These are phyloP conservation scores for Nephrotoma appendiculata DNA, from an alignment of 2,888 invertebrate genomes.

Conservation along the genomic window DNA sequence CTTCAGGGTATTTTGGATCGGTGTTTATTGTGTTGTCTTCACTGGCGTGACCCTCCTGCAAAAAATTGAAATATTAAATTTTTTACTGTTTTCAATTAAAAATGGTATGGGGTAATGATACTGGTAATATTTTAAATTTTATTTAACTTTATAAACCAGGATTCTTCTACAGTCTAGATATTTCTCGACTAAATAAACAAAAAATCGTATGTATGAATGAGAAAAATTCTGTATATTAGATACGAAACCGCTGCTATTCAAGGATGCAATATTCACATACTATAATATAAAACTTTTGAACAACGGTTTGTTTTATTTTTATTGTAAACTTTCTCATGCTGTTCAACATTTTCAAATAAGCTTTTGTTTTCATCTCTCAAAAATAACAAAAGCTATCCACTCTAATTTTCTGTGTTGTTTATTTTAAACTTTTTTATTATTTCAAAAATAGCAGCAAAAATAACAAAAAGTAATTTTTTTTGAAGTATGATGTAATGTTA, in stretches of 20 bases:
- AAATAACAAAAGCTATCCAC: not conserved
- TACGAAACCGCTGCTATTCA: not conserved
- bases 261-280: not conserved
- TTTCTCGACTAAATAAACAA: too few relatives aligned
- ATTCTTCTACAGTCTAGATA: too few relatives aligned
- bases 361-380: not conserved
- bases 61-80: not conserved
- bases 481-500: not conserved
- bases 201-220: too few relatives aligned
- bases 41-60: constrained; percentile 14
- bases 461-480: not conserved
- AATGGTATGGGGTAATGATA: too few relatives aligned
- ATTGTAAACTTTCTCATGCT: not conserved
- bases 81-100: not conserved
- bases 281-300: not conserved
- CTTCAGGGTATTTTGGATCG: constrained; percentile 11
- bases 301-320: not conserved
- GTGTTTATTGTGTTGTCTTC: constrained; percentile 9
- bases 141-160: too few relatives aligned
- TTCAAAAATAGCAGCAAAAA: not conserved
- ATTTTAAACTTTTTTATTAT: not conserved
- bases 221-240: too few relatives aligned
- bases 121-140: too few relatives aligned
- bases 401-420: not conserved
- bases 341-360: not conserved